Evolutionary conservation across 2,113 vertebrate species (phyloP).

Genomic region (Poeciliopsis turrubarensis): DNA sequence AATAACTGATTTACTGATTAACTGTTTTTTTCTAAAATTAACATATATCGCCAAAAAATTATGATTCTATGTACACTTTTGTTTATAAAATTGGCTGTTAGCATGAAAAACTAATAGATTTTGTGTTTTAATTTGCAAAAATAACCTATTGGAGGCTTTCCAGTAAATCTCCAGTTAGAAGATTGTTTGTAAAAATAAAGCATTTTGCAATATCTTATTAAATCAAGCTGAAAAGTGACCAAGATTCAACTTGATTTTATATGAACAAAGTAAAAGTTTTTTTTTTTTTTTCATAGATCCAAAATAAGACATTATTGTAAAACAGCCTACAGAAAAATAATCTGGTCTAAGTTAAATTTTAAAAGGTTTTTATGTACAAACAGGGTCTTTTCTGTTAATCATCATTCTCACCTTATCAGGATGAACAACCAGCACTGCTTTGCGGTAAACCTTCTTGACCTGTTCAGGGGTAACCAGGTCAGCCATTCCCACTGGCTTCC

Average conservation of each 20-base stretch:
- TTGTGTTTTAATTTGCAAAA: background rate
- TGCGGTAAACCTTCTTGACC: slow-evolving; percentile 97
- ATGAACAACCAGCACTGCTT: slow-evolving; percentile 95
- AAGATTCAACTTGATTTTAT: no score
- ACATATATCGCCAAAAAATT: background rate
- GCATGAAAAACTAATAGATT: background rate
- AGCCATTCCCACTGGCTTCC: slow-evolving; percentile 97
- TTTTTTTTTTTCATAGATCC: background rate
- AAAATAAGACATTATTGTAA: background rate
- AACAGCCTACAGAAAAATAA: background rate
- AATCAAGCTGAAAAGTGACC: no score
- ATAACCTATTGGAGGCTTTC: background rate
- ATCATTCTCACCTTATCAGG: slow-evolving; percentile 92
- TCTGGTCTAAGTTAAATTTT: background rate
- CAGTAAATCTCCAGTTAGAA: background rate
- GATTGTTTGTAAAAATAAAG: no score
- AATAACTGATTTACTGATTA: no score
- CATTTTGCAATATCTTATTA: no score
- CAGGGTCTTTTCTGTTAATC: background rate
- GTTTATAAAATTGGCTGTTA: background rate
- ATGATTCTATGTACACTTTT: background rate
- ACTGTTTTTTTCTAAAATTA: background rate
- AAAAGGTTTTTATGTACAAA: background rate
- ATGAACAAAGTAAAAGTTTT: no score
- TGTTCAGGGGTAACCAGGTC: slow-evolving; percentile 98